Evolutionary conservation across 2,888 invertebrate genomes (phyloP).

Genomic region (Mystacides longicornis): DNA sequence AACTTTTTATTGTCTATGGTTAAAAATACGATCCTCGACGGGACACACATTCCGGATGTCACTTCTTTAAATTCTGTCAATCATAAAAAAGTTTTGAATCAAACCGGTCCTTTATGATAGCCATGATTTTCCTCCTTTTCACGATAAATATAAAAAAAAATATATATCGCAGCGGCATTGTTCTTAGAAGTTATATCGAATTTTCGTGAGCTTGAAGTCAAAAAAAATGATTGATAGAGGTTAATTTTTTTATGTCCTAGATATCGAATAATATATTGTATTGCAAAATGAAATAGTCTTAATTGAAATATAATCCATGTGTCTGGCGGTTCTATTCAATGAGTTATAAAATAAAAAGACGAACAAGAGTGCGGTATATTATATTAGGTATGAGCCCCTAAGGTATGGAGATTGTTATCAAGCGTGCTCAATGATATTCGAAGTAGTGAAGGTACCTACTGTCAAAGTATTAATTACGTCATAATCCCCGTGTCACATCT

Average conservation of each 20-base stretch:
- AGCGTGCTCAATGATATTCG: neutral
- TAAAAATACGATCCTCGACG: too few relatives aligned
- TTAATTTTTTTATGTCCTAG: neutral
- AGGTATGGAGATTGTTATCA: neutral
- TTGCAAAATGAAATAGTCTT: neutral
- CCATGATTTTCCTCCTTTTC: too few relatives aligned
- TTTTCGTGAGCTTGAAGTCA: neutral
- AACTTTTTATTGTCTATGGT: too few relatives aligned
- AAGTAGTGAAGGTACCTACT: too few relatives aligned
- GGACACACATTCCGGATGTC: too few relatives aligned
- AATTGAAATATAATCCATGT: neutral
- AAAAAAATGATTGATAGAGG: neutral
- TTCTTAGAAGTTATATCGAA: too few relatives aligned
- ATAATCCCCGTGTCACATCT: slow-evolving; percentile 24
- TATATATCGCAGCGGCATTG: too few relatives aligned
- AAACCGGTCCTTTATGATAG: too few relatives aligned
- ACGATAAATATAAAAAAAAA: too few relatives aligned
- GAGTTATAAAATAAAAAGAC: neutral
- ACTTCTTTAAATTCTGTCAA: too few relatives aligned
- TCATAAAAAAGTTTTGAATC: too few relatives aligned
- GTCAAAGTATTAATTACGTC: slow-evolving; percentile 16
- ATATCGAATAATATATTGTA: neutral
- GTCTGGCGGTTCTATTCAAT: neutral
- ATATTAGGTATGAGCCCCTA: too few relatives aligned
- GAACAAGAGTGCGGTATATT: neutral